A percentile compares a stretch with the other conserved stretches of the same genome.
These are phyloP conservation scores for Drosophila lacteicornis DNA, from an alignment of 1,140 invertebrate genomes.

Conservation along the genomic window DNA sequence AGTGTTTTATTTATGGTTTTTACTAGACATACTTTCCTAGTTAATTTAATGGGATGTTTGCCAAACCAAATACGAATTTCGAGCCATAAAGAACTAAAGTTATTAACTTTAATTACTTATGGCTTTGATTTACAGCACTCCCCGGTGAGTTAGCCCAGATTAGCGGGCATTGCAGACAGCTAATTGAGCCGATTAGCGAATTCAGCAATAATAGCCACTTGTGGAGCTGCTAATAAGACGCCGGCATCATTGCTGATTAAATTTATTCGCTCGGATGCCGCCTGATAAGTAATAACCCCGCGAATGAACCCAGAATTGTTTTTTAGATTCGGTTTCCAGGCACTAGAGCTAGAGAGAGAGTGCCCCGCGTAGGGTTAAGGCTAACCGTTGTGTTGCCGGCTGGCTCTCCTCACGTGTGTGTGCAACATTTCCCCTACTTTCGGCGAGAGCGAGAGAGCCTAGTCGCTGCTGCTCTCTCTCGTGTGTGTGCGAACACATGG, in stretches of 20 bases:
- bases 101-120: not conserved
- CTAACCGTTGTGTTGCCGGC: conserved; percentile 25
- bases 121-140: not conserved
- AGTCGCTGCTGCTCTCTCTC: conserved; percentile 17
- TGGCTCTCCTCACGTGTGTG: conserved; percentile 17
- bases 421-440: conserved; percentile 70
- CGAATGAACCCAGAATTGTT: conserved; percentile 7
- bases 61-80: not conserved
- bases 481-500: conserved; percentile 35
- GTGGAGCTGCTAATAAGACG: conserved; percentile 15
- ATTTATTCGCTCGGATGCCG: conserved; percentile 17
- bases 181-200: conserved; percentile 10
- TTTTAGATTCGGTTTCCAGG: not conserved
- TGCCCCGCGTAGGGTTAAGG: conserved; percentile 40
- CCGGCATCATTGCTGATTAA: conserved; percentile 2
- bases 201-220: conserved; percentile 9
- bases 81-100: not conserved
- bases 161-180: not conserved
- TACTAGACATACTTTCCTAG: accelerated
- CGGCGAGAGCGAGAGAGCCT: conserved; percentile 37
- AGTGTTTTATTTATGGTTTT: not conserved
- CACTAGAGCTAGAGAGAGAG: conserved; percentile 5
- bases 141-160: not conserved
- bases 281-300: conserved; percentile 24
- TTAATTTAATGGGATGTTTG: not conserved